phyloP scores from a whole-genome alignment of 2,113 vertebrate species.

The Lophura nycthemera region DNA sequence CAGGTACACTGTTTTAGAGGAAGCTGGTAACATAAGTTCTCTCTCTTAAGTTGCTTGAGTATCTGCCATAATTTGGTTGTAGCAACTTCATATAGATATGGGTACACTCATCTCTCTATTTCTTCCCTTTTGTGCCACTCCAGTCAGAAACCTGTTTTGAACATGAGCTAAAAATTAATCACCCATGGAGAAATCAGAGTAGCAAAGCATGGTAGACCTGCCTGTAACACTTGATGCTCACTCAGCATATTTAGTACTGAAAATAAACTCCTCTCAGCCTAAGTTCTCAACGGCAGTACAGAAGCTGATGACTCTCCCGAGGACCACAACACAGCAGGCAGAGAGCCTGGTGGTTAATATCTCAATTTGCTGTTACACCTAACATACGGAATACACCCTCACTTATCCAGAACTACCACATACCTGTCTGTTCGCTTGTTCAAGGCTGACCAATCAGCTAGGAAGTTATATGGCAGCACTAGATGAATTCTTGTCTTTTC shows the following conservation, averaged over 20 bases:
- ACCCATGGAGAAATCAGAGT: neutral
- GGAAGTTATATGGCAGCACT: neutral
- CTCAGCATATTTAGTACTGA: neutral
- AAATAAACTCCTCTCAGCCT: neutral
- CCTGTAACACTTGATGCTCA: neutral
- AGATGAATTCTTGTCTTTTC: neutral
- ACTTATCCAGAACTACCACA: neutral
- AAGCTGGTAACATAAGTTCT: neutral
- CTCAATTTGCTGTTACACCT: neutral
- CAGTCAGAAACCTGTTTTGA: conserved; percentile 11
- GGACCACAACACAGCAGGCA: neutral
- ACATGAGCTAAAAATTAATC: neutral
- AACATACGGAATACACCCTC: neutral
- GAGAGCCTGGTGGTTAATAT: neutral
- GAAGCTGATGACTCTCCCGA: neutral
- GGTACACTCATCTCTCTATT: neutral
- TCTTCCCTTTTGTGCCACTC: neutral
- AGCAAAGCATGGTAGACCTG: neutral
- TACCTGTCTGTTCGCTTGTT: neutral
- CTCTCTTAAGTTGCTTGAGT: neutral
- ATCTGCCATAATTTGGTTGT: neutral
- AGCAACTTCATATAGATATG: neutral
- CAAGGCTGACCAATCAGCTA: neutral
- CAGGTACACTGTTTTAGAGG: neutral
- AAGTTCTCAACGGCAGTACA: neutral